Percentiles rank a stretch among this genome's conserved stretches.
Evolutionary conservation across 2,113 vertebrate species (phyloP).

Genomic region (Ameiurus melas): DNA sequence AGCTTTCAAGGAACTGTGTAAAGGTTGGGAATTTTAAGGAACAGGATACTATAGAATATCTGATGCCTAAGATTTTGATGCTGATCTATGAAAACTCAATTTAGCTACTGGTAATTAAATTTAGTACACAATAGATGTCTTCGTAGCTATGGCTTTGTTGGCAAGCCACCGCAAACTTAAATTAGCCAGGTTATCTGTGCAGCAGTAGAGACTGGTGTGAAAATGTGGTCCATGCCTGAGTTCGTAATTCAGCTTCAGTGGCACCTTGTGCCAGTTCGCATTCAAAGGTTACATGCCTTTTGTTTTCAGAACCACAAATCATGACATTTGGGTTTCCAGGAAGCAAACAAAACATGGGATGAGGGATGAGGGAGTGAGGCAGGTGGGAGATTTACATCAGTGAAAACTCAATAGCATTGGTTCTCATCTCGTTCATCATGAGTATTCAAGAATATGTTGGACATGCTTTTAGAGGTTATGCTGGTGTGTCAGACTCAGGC

Average conservation of each 20-base stretch:
- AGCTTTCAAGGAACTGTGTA: constrained; percentile 14
- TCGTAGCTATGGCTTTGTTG: constrained; percentile 1
- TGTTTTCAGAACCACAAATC: constrained; percentile 69
- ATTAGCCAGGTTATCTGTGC: constrained; percentile 56
- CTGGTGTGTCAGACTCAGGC: constrained; percentile 9
- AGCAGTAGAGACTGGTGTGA: constrained; percentile 60
- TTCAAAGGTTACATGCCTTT: constrained; percentile 54
- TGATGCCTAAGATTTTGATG: not conserved
- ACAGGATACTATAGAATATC: not conserved
- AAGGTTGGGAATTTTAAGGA: not conserved
- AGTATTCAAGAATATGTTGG: constrained; percentile 16
- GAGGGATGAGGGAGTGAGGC: constrained; percentile 25
- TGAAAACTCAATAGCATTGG: constrained; percentile 10
- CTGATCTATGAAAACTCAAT: not conserved
- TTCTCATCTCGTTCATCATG: not conserved
- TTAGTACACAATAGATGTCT: constrained; percentile 37
- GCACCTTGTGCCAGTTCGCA: constrained; percentile 59
- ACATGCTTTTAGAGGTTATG: constrained; percentile 39
- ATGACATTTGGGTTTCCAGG: constrained; percentile 69
- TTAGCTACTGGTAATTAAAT: constrained; percentile 37
- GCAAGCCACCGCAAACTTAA: constrained; percentile 42
- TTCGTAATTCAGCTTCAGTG: constrained; percentile 59
- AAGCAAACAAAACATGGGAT: constrained; percentile 61
- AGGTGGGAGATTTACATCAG: constrained; percentile 1
- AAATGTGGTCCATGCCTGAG: constrained; percentile 59